These are phyloP conservation scores for Rutilus rutilus DNA, from an alignment of 2,113 vertebrate species.

Conservation along the genomic window DNA sequence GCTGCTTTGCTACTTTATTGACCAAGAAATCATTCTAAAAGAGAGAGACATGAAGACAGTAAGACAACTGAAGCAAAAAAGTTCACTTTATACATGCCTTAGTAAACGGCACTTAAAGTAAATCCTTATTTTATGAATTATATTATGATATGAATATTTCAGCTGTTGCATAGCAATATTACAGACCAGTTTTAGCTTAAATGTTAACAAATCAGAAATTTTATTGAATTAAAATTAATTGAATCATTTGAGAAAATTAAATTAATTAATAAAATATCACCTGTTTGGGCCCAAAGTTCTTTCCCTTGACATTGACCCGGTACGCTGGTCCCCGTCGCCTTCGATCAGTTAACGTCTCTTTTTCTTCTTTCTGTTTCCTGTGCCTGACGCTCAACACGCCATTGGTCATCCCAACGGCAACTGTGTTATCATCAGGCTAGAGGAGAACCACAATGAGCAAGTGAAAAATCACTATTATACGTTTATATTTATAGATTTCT, in stretches of 20 bases:
- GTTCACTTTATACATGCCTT: not conserved
- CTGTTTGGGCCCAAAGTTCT: conserved; percentile 87
- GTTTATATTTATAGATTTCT: not conserved
- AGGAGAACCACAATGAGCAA: conserved; percentile 41
- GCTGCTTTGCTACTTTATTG: conserved; percentile 82
- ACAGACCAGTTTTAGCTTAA: not conserved
- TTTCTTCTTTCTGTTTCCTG: conserved; percentile 82
- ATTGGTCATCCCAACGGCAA: conserved; percentile 95
- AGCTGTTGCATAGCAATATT: not conserved
- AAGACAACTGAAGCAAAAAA: not conserved
- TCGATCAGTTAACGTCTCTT: conserved; percentile 64
- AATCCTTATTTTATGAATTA: not conserved
- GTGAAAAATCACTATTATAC: not conserved
- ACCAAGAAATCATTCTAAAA: conserved; percentile 89
- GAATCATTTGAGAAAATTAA: not conserved
- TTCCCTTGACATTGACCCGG: conserved; percentile 89
- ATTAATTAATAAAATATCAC: conserved; percentile 52
- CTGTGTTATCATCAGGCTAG: conserved; percentile 88
- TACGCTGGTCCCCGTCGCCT: conserved; percentile 80
- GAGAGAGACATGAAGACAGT: not conserved
- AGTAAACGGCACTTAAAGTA: not conserved
- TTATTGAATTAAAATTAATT: not conserved
- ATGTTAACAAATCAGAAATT: not conserved
- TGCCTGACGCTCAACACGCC: conserved; percentile 91
- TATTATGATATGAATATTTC: not conserved